A percentile compares a stretch with the other conserved stretches of the same genome.
phyloP scores from a whole-genome alignment of 2,113 vertebrate species.

The Forbesichthys papilliferus region DNA sequence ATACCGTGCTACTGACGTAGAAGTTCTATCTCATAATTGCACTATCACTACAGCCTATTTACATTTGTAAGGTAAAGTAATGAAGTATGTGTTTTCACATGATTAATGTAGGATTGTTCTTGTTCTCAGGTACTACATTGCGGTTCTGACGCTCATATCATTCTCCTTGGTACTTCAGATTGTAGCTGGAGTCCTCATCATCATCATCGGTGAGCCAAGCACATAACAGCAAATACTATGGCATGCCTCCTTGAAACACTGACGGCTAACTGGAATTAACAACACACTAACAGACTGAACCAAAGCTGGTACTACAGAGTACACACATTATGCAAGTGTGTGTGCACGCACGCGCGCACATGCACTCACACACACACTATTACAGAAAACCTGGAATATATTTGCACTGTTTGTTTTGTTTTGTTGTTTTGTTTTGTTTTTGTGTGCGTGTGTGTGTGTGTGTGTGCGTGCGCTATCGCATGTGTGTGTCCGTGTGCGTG shows the following conservation, averaged over 20 bases:
- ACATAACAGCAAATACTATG: not conserved
- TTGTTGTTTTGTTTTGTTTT: slow-evolving; percentile 3
- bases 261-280: slow-evolving; percentile 33
- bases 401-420: not conserved
- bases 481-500: slow-evolving; percentile 2
- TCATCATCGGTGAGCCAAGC: slow-evolving; percentile 82
- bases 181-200: slow-evolving; percentile 82
- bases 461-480: slow-evolving; percentile 7
- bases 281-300: slow-evolving; percentile 53
- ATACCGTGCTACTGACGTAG: too few relatives aligned
- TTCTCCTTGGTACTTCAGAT: slow-evolving; percentile 87
- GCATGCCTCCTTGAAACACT: not conserved
- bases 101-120: too few relatives aligned
- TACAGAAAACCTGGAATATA: not conserved
- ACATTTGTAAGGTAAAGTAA: too few relatives aligned
- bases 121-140: slow-evolving; percentile 73
- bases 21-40: too few relatives aligned
- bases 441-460: slow-evolving; percentile 8
- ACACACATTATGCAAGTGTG: not conserved
- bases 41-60: too few relatives aligned
- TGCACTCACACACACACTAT: not conserved
- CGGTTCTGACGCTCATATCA: slow-evolving; percentile 84
- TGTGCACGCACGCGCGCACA: not conserved
- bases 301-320: not conserved
- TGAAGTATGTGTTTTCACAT: too few relatives aligned